phyloP scores from a whole-genome alignment of 2,113 vertebrate genomes.

The Noturus placidus region DNA sequence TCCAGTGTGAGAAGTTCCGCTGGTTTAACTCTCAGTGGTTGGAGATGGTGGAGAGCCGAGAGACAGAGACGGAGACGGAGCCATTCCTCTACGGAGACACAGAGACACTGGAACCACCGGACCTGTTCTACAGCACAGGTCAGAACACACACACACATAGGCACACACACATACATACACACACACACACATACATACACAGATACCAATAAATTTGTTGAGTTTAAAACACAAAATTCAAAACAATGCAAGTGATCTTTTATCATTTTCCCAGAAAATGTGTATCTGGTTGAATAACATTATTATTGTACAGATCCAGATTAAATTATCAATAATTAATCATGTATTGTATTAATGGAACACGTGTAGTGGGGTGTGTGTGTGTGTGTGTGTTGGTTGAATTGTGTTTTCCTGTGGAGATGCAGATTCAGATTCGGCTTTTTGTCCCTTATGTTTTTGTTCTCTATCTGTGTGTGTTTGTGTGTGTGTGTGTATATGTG shows the following conservation, averaged over 20 bases:
- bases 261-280: neutral
- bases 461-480: slow-evolving; percentile 20
- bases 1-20: slow-evolving; percentile 89
- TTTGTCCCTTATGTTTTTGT: slow-evolving; percentile 27
- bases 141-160: slow-evolving; percentile 38
- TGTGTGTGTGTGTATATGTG: slow-evolving; percentile 17
- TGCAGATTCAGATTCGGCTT: slow-evolving; percentile 17
- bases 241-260: neutral
- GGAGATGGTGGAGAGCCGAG: slow-evolving; percentile 89
- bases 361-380: neutral
- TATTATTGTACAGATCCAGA: neutral
- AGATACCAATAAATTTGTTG: neutral
- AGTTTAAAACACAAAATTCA: neutral
- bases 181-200: neutral
- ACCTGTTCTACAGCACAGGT: slow-evolving; percentile 89
- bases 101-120: slow-evolving; percentile 83
- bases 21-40: slow-evolving; percentile 95
- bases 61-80: slow-evolving; percentile 85
- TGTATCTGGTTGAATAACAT: neutral
- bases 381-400: neutral
- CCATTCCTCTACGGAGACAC: slow-evolving; percentile 80
- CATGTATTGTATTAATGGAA: neutral
- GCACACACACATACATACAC: neutral
- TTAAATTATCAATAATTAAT: neutral
- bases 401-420: neutral